Base-by-base conservation (phyloP, 2,113 vertebrate species). In the Spea multiplicata region DNA sequence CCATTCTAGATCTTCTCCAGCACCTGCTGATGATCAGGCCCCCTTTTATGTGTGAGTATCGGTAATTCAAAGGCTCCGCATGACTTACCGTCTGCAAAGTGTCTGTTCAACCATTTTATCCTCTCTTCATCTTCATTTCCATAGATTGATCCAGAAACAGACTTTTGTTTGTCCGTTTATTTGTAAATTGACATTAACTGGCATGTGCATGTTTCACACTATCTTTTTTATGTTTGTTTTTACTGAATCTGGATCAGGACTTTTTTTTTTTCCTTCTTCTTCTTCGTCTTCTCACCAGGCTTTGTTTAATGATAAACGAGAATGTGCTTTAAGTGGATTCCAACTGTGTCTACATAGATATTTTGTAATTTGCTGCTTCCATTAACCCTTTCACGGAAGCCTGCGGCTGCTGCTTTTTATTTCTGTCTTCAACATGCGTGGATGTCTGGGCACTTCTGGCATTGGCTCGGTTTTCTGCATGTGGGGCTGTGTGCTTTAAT, bases 31-130 rank as follows among this genome's bases (percentile, higher is more conserved):
- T 88, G 94, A 95, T 92, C 91, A 92, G 91, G 95, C 93, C 94
- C 94, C 94, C 82, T 95, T 94, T 95, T 95, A 94, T 95, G 94
- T 98, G 96, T 98, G 95, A 98, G 96, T 98, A 98, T 95, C 81
- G 87, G 91, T 90, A 68, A 94, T 93, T 89, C 88, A 89, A 88
- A 93, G 87, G 84, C 87, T 88, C 85, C 82, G 91, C 88, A 88
- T 86, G 86, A 78, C 84, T 89, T 83, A 88, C 3, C 89, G 87
- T 91, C 70, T 91, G 82, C 85, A 85, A 85, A 81, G 86, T 83
- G 89, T 91, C 86, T 90, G 85, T 92, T 85, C 88, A 89, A 84
- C 83, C 83, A 86, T 84, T 85, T 86, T 83, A 84, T 91, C 87
- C 85, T 88, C 89, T 88, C 82, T 76, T 88, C 83, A 88, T 83